Base-by-base conservation (phyloP, 2,113 vertebrate species). In the Aptenodytes patagonicus region DNA sequence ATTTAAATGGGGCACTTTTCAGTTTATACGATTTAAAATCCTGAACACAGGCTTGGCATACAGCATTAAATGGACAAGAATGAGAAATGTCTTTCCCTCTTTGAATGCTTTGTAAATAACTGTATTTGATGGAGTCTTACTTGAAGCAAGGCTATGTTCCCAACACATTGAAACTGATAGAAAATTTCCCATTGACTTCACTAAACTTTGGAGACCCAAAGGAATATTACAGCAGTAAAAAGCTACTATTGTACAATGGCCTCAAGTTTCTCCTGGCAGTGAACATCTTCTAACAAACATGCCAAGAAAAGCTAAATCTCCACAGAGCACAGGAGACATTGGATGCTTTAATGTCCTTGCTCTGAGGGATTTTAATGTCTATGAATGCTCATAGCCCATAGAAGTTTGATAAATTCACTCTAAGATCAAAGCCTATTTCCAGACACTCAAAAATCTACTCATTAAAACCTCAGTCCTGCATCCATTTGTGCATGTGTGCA, bases 401-500 rank as follows among this genome's bases (percentile, higher is more conserved):
- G 70, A 83, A 87, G 22, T 90, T 94, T 90, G n/a, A 11, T 64
- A 91, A 93, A 17, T 83, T 93, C 66, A 83, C 36, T 88, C 44
- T 29, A 52, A 93, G 82, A 91, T 90, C 87, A 94, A 96, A 93
- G 58, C 10, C 62, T 94, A 24, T 72, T 90, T 72, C 47, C 75
- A 93, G 77, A 65, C 28, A 57, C 25, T 84, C 34, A 64, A 83
- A 91, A 87, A 81, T 54, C 42, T 91, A 32, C 54, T 91, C 47
- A 87, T 89, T 89, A 75, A 84, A 89, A 54, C 17, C 72, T 64
- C 66, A 60, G 52, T 81, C 31, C n/a, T 76, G 38, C 57, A 79
- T 55, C 49, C 19, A 26, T 44, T 60, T 91, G 42, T 79, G 61
- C 31, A 55, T 21, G 12, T 44, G 29, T 61, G 40, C 17, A 81